Evolutionary conservation across 2,797 vertebrate genomes (phyloP), one percentile per base, ranked within the genome.

Genomic region (Sternotherus odoratus): DNA sequence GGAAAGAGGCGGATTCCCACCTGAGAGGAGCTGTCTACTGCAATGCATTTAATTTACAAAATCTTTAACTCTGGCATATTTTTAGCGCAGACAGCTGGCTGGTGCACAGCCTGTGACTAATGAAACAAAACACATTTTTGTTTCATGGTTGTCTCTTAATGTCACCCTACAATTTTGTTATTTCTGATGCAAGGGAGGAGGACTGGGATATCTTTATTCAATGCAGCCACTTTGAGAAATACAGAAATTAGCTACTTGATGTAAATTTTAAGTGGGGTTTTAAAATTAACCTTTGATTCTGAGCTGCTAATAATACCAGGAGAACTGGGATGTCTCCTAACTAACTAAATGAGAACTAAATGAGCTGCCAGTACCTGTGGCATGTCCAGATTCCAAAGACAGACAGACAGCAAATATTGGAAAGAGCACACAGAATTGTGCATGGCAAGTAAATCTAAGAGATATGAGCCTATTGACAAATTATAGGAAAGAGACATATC

Each of bases 21-120:
- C 96, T 95, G 92, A 97, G 96, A 90, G 89, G 21, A 91, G 92
- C 93, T 97, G 96, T 97, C 95, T 97, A 92, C 95, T 97, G 94
- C 92, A 96, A 75, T 92, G 93, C 96, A 69, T 95, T 94, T 96
- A 63, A 97, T 98, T 97, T 97, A 96, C n/a, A 36, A 93, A 96
- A 91, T 95, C 96, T 97, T 94, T 39, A 94, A 63, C 86, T 82
- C 87, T 82, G 91, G 74, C n/a, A 10, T 98, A 98, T 98, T 98
- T 98, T 97, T 98, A 97, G 97, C 94, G 66, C 94, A 93, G 85
- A 96, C 98, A 98, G 96, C 97, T 98, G 97, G 93, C 95, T 98
- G 97, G 85, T 97, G 75, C 82, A 46, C 97, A 97, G 97, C 93
- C 95, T 96, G 95, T 97, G 97, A 96, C 97, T 98, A 96, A 97